A percentile compares a stretch with the other conserved stretches of the same genome.
Evolutionary conservation across 2,113 vertebrate species (phyloP).

Genomic region (Sinocyclocheilus anophthalmus): DNA sequence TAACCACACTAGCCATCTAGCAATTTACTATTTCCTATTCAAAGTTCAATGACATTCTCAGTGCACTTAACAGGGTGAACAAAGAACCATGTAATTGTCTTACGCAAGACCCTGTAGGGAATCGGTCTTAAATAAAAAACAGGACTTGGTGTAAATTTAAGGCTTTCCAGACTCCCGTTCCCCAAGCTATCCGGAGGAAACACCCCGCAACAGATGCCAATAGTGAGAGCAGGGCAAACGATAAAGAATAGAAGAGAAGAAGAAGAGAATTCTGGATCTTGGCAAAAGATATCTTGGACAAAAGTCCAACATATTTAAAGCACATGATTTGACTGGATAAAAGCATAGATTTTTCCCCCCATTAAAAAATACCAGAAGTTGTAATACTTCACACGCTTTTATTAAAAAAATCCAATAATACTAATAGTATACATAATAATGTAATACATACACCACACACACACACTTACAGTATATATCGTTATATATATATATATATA

Average conservation of each 20-base stretch:
- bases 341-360: neutral
- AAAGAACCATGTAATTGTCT: slow-evolving; percentile 49
- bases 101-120: slow-evolving; percentile 38
- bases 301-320: neutral
- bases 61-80: slow-evolving; percentile 42
- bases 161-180: slow-evolving; percentile 22
- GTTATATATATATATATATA: too few species aligned
- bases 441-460: neutral
- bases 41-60: slow-evolving; percentile 37
- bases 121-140: slow-evolving; percentile 42
- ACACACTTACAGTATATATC: too few species aligned
- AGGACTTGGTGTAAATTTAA: slow-evolving; percentile 32
- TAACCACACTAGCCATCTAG: neutral
- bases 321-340: neutral
- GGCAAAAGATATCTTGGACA: too few species aligned
- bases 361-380: neutral
- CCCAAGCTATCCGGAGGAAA: slow-evolving; percentile 19
- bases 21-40: slow-evolving; percentile 39
- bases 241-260: neutral
- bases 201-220: neutral
- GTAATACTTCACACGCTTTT: neutral
- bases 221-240: neutral
- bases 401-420: too few species aligned
- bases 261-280: neutral
- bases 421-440: neutral